phyloP scores from a whole-genome alignment of 2,888 invertebrate genomes.

The Cerceris ruficornis region DNA sequence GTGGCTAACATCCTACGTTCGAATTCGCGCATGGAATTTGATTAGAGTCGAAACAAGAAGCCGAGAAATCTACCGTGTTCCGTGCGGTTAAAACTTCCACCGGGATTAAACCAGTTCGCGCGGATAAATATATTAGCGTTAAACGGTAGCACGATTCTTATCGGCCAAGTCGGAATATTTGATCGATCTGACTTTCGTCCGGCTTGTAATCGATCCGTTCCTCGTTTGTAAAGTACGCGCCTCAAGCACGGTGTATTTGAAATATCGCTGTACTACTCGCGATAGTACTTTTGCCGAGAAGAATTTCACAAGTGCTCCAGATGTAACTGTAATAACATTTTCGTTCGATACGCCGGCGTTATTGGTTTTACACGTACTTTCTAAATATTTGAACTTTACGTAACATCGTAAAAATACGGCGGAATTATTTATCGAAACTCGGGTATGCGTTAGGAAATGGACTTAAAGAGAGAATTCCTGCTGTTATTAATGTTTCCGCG shows the following conservation, averaged over 20 bases:
- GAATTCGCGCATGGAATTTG: slow-evolving; percentile 37
- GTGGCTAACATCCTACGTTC: slow-evolving; percentile 11
- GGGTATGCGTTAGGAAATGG: too few species aligned
- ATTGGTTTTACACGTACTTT: too few species aligned
- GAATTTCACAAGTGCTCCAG: background rate
- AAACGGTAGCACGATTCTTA: slow-evolving; percentile 30
- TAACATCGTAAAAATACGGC: too few species aligned
- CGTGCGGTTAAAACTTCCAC: slow-evolving; percentile 2
- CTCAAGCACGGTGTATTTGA: slow-evolving; percentile 11
- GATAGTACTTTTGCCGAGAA: background rate
- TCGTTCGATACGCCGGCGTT: background rate
- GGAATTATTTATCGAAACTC: too few species aligned
- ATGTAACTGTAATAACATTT: background rate
- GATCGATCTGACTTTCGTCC: slow-evolving; percentile 26
- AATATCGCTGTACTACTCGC: slow-evolving; percentile 6
- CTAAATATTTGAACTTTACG: too few species aligned
- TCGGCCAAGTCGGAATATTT: slow-evolving; percentile 26
- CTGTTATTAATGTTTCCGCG: too few species aligned
- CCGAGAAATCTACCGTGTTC: background rate
- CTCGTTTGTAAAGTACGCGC: slow-evolving; percentile 9
- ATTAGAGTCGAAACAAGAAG: slow-evolving; percentile 31
- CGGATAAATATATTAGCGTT: slow-evolving; percentile 2
- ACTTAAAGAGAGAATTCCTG: too few species aligned
- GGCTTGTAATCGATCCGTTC: slow-evolving; percentile 27
- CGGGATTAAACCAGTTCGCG: slow-evolving; percentile 26